Percentiles rank a stretch among this genome's conserved stretches.
These are phyloP conservation scores for Harpalus rufipes DNA, from an alignment of 2,888 invertebrate species.

Conservation along the genomic window DNA sequence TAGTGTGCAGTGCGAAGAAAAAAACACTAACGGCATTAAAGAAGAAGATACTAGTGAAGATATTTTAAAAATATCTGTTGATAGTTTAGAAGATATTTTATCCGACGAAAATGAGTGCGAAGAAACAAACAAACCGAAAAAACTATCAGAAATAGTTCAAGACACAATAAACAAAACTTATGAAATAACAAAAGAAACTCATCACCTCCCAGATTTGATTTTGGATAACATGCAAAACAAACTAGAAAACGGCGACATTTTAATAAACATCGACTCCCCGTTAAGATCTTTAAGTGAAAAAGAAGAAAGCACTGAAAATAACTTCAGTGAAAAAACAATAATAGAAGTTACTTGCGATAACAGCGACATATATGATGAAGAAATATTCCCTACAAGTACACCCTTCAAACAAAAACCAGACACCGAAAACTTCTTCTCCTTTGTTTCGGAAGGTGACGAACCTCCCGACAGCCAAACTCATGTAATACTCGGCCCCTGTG, in stretches of 20 bases:
- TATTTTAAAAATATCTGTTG: slow-evolving; percentile 29
- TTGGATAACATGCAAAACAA: slow-evolving; percentile 26
- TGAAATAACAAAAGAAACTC: not conserved
- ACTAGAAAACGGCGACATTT: slow-evolving; percentile 10
- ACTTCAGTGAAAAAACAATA: slow-evolving; percentile 47
- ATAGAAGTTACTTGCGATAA: slow-evolving; percentile 29
- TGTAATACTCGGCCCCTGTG: slow-evolving; percentile 81
- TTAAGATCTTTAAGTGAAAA: slow-evolving; percentile 13
- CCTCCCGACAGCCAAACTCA: slow-evolving; percentile 74
- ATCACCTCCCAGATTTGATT: slow-evolving; percentile 24
- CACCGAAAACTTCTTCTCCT: slow-evolving; percentile 36
- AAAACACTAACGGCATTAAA: slow-evolving; percentile 22
- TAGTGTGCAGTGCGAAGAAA: slow-evolving; percentile 26
- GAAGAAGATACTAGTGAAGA: slow-evolving; percentile 22
- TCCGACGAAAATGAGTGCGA: slow-evolving; percentile 28
- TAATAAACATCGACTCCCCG: slow-evolving; percentile 16
- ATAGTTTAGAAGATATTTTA: slow-evolving; percentile 40
- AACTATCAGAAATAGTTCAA: slow-evolving; percentile 12
- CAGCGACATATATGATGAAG: slow-evolving; percentile 15
- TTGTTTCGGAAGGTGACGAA: slow-evolving; percentile 63
- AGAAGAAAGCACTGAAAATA: slow-evolving; percentile 22
- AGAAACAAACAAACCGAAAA: not conserved
- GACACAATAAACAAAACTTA: slow-evolving; percentile 21
- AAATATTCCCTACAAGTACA: slow-evolving; percentile 34
- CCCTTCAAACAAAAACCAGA: slow-evolving; percentile 43